Percentiles rank a stretch among this genome's conserved stretches.
phyloP scores from a whole-genome alignment of 2,797 vertebrate genomes.

The Menidia menidia region DNA sequence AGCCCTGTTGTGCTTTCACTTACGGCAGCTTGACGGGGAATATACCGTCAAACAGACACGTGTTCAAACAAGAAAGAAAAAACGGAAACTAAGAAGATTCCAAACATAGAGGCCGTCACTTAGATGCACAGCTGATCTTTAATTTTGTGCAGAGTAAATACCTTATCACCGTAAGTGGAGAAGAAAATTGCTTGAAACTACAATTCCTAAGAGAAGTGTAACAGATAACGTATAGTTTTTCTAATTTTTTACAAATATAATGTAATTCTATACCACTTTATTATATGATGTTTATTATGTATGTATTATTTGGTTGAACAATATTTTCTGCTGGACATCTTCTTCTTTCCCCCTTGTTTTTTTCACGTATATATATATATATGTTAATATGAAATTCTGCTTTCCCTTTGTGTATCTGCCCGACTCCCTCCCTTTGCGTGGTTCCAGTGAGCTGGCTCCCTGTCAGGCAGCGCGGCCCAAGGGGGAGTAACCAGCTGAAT shows the following conservation, averaged over 20 bases:
- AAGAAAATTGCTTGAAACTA: too few relatives aligned
- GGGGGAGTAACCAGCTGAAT: conserved; percentile 81
- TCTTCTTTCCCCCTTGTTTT: conserved; percentile 44
- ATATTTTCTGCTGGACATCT: conserved; percentile 41
- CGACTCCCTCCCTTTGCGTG: conserved; percentile 51
- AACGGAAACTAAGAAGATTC: neutral
- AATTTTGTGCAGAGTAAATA: neutral
- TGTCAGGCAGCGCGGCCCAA: conserved; percentile 71
- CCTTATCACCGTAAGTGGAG: neutral
- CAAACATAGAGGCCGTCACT: neutral
- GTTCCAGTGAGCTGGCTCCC: conserved; percentile 74
- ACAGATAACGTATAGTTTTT: too few relatives aligned
- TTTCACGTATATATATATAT: neutral
- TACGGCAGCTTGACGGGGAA: conserved; percentile 46
- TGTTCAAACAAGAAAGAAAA: neutral
- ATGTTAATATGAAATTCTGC: neutral
- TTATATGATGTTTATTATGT: conserved; percentile 1
- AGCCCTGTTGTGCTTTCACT: conserved; percentile 35
- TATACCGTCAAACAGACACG: conserved; percentile 22
- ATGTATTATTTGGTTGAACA: conserved; percentile 52
- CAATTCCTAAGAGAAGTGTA: too few relatives aligned
- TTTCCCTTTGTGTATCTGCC: conserved; percentile 24
- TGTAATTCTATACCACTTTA: too few relatives aligned
- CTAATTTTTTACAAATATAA: too few relatives aligned
- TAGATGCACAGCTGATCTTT: too few relatives aligned